Conservation (phyloP, 2,888 invertebrate genomes). For the Pyrochroa serraticornis region DNA sequence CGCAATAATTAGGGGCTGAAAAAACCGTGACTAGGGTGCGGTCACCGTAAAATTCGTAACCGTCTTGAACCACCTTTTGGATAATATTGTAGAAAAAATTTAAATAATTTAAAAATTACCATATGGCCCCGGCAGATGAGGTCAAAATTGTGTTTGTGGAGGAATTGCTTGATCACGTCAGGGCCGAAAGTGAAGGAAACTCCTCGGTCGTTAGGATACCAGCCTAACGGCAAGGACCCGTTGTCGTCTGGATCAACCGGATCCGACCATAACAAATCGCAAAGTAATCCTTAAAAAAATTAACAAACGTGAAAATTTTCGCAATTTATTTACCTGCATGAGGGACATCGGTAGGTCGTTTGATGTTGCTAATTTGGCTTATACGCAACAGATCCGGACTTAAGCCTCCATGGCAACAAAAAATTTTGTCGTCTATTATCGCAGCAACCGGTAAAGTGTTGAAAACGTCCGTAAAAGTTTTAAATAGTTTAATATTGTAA, state of each 20-base stretch:
- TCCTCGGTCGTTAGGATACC: slow-evolving; percentile 98
- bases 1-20: slow-evolving; percentile 53
- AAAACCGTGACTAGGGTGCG: slow-evolving; percentile 91
- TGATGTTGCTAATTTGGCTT: slow-evolving; percentile 46
- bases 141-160: slow-evolving; percentile 95
- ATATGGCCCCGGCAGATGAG: slow-evolving; percentile 94
- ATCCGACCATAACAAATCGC: slow-evolving; percentile 97
- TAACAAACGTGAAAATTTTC: neutral
- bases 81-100: too few relatives aligned
- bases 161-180: slow-evolving; percentile 95
- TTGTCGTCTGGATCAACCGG: slow-evolving; percentile 56
- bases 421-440: slow-evolving; percentile 53
- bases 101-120: slow-evolving; percentile 3
- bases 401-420: slow-evolving; percentile 54
- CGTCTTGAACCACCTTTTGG: slow-evolving; percentile 99
- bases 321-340: slow-evolving; percentile 32
- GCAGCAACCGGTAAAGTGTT: slow-evolving; percentile 52
- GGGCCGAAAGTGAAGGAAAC: slow-evolving; percentile 98
- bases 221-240: slow-evolving; percentile 87
- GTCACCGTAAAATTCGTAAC: slow-evolving; percentile 99
- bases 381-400: slow-evolving; percentile 50
- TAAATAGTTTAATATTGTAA: slow-evolving; percentile 52
- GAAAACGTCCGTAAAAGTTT: slow-evolving; percentile 54
- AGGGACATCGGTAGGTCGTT: slow-evolving; percentile 46
- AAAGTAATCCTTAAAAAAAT: slow-evolving; percentile 60